Percentiles rank a stretch among this genome's conserved stretches.
phyloP scores from a whole-genome alignment of 2,113 vertebrate species.

The Colius striatus region DNA sequence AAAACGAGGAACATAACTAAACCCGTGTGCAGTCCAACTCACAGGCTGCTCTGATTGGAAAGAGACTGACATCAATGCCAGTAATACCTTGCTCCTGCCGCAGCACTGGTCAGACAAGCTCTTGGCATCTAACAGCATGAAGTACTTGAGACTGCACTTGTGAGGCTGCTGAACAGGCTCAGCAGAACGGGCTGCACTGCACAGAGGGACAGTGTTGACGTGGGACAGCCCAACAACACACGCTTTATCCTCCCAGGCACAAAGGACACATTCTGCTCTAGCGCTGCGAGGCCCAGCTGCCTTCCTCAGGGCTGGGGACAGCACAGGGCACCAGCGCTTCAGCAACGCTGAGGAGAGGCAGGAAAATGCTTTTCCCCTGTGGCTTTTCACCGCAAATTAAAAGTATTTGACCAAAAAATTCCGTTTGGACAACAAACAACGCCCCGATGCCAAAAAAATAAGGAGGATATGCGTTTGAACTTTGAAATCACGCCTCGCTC shows the following conservation, averaged over 20 bases:
- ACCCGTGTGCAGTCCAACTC: accelerated
- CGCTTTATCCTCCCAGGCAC: neutral
- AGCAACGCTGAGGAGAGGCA: neutral
- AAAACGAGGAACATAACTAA: neutral
- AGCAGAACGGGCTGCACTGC: neutral
- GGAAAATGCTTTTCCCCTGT: too few relatives aligned
- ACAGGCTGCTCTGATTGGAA: neutral
- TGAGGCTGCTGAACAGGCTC: neutral
- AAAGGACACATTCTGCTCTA: neutral
- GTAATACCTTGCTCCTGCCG: neutral
- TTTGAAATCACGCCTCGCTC: neutral
- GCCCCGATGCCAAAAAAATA: too few relatives aligned
- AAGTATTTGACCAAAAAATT: neutral
- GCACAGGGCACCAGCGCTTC: neutral
- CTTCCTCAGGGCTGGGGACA: neutral
- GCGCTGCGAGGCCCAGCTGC: neutral
- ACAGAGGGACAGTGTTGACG: neutral
- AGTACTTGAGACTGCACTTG: neutral
- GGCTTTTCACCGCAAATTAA: neutral
- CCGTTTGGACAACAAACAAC: neutral
- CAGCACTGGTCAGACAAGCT: neutral
- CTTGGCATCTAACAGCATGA: neutral
- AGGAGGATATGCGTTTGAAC: neutral
- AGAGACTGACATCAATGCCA: neutral
- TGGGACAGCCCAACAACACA: neutral